Evolutionary conservation across 92 coral and sea anemone genomes (phyloP), one percentile per base, ranked within the genome.

Genomic region (Epizoanthus fatuus): DNA sequence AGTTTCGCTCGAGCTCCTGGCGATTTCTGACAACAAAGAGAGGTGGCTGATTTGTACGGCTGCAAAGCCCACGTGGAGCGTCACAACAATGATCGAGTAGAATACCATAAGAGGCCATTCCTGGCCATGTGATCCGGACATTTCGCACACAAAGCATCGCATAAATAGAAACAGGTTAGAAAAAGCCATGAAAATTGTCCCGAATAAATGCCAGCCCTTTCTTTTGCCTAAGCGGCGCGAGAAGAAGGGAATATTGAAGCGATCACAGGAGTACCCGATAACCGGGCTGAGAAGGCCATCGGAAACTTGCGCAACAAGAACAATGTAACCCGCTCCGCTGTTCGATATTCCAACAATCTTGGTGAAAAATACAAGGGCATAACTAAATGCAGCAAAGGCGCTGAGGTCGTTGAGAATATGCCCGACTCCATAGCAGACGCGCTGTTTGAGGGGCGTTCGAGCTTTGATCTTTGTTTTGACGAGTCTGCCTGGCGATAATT

Each of bases 191-290:
- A 93, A 15, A 14, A 84, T 16, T 2, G 81, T 80, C n/a, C 93
- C 95, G 7, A 90, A 38, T 8, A 89, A 59, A 57, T 90, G 91
- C 95, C 95, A 92, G 2, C 86, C 85, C 39, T 92, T 92, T 55
- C 95, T 64, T 39, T 75, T 63, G 2, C 95, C 95, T 25, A 92
- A 51, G 66, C 87, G 89, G 25, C 79, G 79, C 35, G 85, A 73
- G 14, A 92, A 49, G 8, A 81, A 63, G 14, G 95, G 95, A 19
- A 88, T 56, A 2, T 70, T 65, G 54, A 66, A 86, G 10, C 75
- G 84, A 63, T 92, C 95, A 54, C 93, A 80, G 16, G 79, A 73
- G 55, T 74, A 92, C 0, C 95, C 95, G 51, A 87, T 58, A 13
- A 77, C 6, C 0, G 89, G 91, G 19, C 90, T 74, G 7, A 86